Evolutionary conservation across 2,113 vertebrate species (phyloP).

Genomic region (Sphaerodactylus townsendi): DNA sequence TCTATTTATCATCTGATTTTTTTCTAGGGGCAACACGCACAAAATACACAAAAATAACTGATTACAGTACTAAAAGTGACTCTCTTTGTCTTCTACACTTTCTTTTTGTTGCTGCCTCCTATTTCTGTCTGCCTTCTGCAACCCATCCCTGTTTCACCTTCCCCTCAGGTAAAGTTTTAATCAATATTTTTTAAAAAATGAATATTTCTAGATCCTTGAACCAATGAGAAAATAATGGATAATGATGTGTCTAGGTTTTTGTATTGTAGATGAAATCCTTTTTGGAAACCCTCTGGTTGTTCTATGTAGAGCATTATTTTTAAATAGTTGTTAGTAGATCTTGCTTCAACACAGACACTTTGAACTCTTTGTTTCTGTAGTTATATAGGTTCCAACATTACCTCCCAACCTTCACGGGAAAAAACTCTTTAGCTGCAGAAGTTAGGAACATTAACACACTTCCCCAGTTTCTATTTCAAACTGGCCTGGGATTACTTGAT

Average conservation of each 20-base stretch:
- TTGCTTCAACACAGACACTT: not conserved
- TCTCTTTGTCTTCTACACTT: conserved; percentile 17
- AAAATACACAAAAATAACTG: not conserved
- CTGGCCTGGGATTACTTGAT: too few relatives aligned
- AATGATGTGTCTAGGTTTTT: not conserved
- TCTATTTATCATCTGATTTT: not conserved
- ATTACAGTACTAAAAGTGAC: conserved; percentile 8
- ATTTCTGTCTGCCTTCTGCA: conserved; percentile 22
- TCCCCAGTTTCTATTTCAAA: too few relatives aligned
- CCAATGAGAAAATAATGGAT: not conserved
- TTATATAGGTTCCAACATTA: not conserved
- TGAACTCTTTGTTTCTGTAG: not conserved
- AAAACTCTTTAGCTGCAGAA: not conserved
- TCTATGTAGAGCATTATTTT: not conserved
- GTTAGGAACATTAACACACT: too few relatives aligned
- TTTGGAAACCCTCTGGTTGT: not conserved
- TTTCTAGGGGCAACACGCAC: not conserved
- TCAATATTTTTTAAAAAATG: not conserved
- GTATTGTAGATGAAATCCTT: not conserved
- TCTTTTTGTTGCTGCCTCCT: conserved; percentile 28
- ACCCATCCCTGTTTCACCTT: conserved; percentile 15
- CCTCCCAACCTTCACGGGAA: not conserved
- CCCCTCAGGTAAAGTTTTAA: conserved; percentile 23
- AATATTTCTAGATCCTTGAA: not conserved
- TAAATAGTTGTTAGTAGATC: not conserved